These are phyloP conservation scores for Donacobius atricapilla DNA, from an alignment of 2,113 vertebrate species.

Conservation along the genomic window DNA sequence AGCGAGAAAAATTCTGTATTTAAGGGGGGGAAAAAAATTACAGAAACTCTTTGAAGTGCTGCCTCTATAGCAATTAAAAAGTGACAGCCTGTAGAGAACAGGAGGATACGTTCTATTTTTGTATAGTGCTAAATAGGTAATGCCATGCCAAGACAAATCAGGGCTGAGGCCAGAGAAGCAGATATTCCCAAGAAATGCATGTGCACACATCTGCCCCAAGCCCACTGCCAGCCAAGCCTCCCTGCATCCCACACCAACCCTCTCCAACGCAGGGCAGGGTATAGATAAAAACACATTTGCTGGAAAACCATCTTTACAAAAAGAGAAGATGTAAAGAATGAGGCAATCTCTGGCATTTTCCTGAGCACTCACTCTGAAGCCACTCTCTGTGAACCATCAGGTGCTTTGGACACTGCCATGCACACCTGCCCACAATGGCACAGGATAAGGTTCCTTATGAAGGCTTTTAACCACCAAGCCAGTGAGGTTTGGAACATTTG, in stretches of 20 bases:
- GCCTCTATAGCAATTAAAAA: conserved; percentile 38
- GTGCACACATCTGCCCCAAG: accelerated
- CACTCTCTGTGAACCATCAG: accelerated
- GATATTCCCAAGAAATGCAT: neutral
- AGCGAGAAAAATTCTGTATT: neutral
- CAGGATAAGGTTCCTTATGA: neutral
- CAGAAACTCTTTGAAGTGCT: neutral
- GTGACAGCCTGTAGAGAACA: conserved; percentile 6
- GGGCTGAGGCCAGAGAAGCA: neutral
- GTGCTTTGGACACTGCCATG: accelerated
- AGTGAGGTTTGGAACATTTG: neutral
- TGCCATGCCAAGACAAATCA: neutral
- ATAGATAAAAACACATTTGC: neutral
- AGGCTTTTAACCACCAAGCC: neutral
- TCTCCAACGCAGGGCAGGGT: accelerated
- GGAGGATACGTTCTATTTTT: neutral
- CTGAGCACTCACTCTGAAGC: neutral
- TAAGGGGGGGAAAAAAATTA: neutral
- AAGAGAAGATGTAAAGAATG: neutral
- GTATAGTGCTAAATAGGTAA: neutral
- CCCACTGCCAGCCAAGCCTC: neutral
- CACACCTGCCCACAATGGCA: neutral
- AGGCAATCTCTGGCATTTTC: neutral
- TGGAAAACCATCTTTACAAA: neutral
- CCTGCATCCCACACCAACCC: neutral